phyloP scores from a whole-genome alignment of 53 echinoderm and acorn worm genomes.

The Actinopyga echinites region DNA sequence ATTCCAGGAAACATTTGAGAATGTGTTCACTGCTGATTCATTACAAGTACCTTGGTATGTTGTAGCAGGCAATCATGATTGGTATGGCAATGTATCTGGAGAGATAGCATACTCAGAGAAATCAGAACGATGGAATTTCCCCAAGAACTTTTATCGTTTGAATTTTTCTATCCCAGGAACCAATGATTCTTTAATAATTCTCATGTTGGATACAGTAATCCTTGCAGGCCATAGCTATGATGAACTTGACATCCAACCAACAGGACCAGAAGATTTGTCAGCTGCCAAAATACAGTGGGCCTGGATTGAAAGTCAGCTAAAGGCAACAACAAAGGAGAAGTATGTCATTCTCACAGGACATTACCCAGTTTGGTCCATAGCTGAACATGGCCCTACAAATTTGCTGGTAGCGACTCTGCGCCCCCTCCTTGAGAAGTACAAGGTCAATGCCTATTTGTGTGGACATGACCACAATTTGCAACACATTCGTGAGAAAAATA shows the following conservation, averaged over 20 bases:
- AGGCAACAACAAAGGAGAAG: conserved; percentile 55
- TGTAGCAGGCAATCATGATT: conserved; percentile 87
- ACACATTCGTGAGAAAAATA: conserved; percentile 72
- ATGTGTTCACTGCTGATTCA: conserved; percentile 77
- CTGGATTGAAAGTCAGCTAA: conserved; percentile 79
- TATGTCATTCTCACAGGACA: conserved; percentile 93
- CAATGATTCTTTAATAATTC: conserved; percentile 56
- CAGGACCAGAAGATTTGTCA: conserved; percentile 66
- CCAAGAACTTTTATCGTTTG: conserved; percentile 70
- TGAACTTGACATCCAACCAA: conserved; percentile 37
- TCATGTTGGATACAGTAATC: conserved; percentile 88
- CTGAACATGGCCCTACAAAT: conserved; percentile 88
- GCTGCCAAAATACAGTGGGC: conserved; percentile 78
- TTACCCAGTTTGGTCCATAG: conserved; percentile 95
- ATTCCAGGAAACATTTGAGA: conserved; percentile 83
- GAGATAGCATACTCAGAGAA: conserved; percentile 79
- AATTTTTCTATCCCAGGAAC: conserved; percentile 65
- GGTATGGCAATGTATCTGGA: conserved; percentile 80
- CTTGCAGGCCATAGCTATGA: conserved; percentile 70
- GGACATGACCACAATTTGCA: conserved; percentile 97
- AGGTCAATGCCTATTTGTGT: conserved; percentile 81
- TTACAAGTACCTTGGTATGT: conserved; percentile 86
- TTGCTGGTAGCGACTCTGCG: conserved; percentile 63
- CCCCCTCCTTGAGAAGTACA: conserved; percentile 80
- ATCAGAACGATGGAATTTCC: conserved; percentile 88